These are phyloP conservation scores for Esox lucius DNA, from an alignment of 2,797 vertebrate genomes.

Conservation along the genomic window DNA sequence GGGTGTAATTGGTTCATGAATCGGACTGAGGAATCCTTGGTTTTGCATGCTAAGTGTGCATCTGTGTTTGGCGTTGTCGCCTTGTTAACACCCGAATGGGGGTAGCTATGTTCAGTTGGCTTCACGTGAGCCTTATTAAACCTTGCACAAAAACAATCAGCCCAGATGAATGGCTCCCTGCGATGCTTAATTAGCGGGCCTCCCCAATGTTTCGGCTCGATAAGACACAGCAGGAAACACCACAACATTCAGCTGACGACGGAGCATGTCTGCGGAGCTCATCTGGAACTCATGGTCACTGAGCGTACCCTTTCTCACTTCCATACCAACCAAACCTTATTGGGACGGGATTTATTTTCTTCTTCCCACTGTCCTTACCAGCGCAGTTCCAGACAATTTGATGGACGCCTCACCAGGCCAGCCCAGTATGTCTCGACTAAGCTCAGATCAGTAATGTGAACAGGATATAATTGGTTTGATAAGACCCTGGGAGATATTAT, in stretches of 20 bases:
- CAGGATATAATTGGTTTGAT: not conserved
- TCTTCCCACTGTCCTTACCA: not conserved
- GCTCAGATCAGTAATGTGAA: not conserved
- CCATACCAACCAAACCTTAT: not conserved
- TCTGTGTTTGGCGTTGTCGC: conserved; percentile 6
- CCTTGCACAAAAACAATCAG: conserved; percentile 53
- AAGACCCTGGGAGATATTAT: not conserved
- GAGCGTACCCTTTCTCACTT: not conserved
- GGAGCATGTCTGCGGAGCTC: not conserved
- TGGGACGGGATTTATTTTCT: not conserved
- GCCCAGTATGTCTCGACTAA: not conserved
- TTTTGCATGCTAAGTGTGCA: conserved; percentile 11
- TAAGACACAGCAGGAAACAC: conserved; percentile 42
- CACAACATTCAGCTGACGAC: conserved; percentile 14
- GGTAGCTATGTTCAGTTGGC: conserved; percentile 34
- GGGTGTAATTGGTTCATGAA: conserved; percentile 2
- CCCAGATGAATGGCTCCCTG: conserved; percentile 54
- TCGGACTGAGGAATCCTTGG: conserved; percentile 16
- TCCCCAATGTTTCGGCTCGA: conserved; percentile 49
- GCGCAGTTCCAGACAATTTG: not conserved
- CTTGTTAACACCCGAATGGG: conserved; percentile 55
- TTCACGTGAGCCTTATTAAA: conserved; percentile 52
- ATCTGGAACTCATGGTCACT: not conserved
- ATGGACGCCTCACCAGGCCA: not conserved
- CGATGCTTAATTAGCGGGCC: conserved; percentile 54